Base-by-base conservation (phyloP, 2,888 invertebrate species). In the Lasioglossum lativentre region DNA sequence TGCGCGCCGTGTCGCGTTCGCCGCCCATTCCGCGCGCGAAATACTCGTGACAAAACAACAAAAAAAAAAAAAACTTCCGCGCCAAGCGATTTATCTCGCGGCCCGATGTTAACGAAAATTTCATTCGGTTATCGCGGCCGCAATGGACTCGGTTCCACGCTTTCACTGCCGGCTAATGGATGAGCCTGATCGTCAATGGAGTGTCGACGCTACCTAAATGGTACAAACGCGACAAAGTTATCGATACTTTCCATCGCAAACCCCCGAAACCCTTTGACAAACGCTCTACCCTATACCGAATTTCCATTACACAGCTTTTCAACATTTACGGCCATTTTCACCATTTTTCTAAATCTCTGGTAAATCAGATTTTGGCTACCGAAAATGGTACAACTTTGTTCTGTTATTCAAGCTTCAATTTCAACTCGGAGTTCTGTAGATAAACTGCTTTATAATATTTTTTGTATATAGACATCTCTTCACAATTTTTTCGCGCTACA, bases 111-210 rank as follows among this genome's bases (percentile, higher is more conserved):
- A 27, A 59, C 27, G 59, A 59, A 59, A 59, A 59, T 59, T 59
- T 59, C 59, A 59, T 59, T 59, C 59, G 27, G 27, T n/a, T 40
- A 8, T 12, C 23, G 27, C n/a, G 19, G 68, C 59, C 59, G 27
- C 59, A 59, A 59, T 27, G 59, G 59, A 59, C 59, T 27, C 59
- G 14, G 59, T 59, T 59, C 59, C 59, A 14, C 59, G 59, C 59
- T 59, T 27, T 12, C 59, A 27, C 59, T 27, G 59, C 59, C n/a
- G 4, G 59, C 59, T 59, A 59, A 59, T 59, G n/a, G 59, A 59
- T 59, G n/a, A 14, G 56, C 56, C 56, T 56, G 56, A 56, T 70
- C 40, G 70, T 70, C 38, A 34, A 68, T 27, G 34, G 30, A 19
- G 34, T 16, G 38, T 59, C 68, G 40, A 68, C 38, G 40, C 10